These are phyloP conservation scores for Drosophila orena DNA, from an alignment of 1,140 invertebrate species.

Conservation along the genomic window DNA sequence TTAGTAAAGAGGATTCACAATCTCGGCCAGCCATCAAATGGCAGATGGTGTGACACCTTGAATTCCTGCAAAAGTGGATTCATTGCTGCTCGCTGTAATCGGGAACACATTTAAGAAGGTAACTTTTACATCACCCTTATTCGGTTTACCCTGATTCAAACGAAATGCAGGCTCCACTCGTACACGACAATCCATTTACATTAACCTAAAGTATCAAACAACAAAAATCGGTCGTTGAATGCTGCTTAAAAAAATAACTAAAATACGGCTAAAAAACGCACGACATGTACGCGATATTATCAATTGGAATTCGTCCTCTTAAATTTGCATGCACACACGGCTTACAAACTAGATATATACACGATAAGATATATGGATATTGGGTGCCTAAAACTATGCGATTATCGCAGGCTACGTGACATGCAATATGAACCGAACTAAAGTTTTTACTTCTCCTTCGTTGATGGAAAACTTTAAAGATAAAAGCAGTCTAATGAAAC, in stretches of 20 bases:
- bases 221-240: conserved; percentile 27
- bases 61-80: conserved; percentile 17
- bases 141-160: too few relatives aligned
- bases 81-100: neutral
- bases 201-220: conserved; percentile 21
- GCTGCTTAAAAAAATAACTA: conserved; percentile 12
- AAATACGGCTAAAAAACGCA: conserved; percentile 15
- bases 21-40: neutral
- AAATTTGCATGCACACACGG: conserved; percentile 24
- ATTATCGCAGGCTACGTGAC: conserved; percentile 31
- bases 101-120: too few relatives aligned
- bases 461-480: conserved; percentile 3
- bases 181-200: neutral
- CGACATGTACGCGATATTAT: conserved; percentile 8
- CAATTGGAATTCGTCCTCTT: conserved; percentile 1
- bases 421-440: conserved; percentile 33
- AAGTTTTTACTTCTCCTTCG: conserved; percentile 4
- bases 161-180: conserved; percentile 1
- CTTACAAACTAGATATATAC: conserved; percentile 33
- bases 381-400: conserved; percentile 25
- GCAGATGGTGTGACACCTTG: neutral
- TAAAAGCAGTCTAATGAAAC: conserved; percentile 26
- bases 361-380: conserved; percentile 25
- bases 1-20: neutral
- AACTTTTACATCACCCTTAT: too few relatives aligned